These are phyloP conservation scores for Dugesia japonica DNA, from an alignment of 2,888 invertebrate genomes.

Conservation along the genomic window DNA sequence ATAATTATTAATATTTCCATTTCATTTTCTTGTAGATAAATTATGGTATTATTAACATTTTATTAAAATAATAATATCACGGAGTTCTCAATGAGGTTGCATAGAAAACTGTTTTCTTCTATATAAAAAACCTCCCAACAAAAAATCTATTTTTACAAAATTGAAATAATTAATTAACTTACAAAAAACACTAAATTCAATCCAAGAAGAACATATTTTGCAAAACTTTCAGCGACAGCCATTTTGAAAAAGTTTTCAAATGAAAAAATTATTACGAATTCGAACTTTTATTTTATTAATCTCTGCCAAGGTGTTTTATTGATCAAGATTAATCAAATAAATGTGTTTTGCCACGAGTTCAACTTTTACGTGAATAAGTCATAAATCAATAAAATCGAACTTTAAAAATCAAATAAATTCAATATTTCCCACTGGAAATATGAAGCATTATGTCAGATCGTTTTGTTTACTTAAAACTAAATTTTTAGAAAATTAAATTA, in stretches of 20 bases:
- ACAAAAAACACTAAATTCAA: conserved; percentile 13
- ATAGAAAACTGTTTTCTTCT: too few relatives aligned
- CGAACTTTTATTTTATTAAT: background rate
- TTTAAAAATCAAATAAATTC: background rate
- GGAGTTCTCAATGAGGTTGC: too few relatives aligned
- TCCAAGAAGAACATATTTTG: background rate
- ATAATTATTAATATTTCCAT: too few relatives aligned
- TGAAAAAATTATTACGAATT: background rate
- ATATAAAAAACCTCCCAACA: too few relatives aligned
- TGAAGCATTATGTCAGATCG: background rate
- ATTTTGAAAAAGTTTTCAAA: too few relatives aligned
- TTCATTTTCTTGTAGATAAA: too few relatives aligned
- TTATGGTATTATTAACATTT: too few relatives aligned
- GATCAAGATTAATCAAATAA: background rate
- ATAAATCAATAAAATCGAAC: background rate
- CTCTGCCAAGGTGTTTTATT: background rate
- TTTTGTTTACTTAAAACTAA: background rate
- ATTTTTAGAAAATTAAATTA: background rate
- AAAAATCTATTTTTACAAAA: background rate
- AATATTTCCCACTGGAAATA: background rate
- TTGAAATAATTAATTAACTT: too few relatives aligned
- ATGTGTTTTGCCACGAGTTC: background rate
- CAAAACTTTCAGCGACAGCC: background rate
- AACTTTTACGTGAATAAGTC: background rate
- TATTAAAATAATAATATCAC: too few relatives aligned